Evolutionary conservation across 2,888 invertebrate species (phyloP).

Genomic region (Pristionchus exspectatus): DNA sequence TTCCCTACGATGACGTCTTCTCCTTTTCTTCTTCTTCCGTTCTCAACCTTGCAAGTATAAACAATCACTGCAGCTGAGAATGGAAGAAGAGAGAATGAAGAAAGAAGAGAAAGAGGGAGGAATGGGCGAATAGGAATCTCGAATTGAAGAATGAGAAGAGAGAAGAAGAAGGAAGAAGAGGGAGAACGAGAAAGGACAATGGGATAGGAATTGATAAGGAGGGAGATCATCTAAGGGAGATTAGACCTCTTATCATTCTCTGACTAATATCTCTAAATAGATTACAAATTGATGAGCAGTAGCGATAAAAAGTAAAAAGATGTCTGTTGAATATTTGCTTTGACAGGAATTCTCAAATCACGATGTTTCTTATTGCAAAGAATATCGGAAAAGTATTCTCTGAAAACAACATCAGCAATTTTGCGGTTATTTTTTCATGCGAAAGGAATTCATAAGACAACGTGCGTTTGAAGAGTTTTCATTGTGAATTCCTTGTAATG

Average conservation of each 20-base stretch:
- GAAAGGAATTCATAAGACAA: neutral
- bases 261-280: too few species aligned
- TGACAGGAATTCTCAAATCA: too few species aligned
- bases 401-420: neutral
- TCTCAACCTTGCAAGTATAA: constrained; percentile 37
- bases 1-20: neutral
- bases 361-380: neutral
- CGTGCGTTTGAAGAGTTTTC: neutral
- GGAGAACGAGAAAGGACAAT: neutral
- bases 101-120: neutral
- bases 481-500: neutral
- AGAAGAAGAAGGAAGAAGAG: neutral
- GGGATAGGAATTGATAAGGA: neutral
- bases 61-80: neutral
- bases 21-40: neutral
- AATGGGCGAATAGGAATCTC: constrained; percentile 18
- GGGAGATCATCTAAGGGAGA: neutral
- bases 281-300: too few species aligned
- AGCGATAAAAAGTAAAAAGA: too few species aligned
- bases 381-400: neutral
- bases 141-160: neutral
- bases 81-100: constrained; percentile 1
- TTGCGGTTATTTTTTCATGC: neutral
- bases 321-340: too few species aligned
- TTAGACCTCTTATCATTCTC: neutral